Evolutionary conservation across 2,888 invertebrate species (phyloP), one percentile per base, ranked within the genome.

Genomic region (Prenolepis imparis): DNA sequence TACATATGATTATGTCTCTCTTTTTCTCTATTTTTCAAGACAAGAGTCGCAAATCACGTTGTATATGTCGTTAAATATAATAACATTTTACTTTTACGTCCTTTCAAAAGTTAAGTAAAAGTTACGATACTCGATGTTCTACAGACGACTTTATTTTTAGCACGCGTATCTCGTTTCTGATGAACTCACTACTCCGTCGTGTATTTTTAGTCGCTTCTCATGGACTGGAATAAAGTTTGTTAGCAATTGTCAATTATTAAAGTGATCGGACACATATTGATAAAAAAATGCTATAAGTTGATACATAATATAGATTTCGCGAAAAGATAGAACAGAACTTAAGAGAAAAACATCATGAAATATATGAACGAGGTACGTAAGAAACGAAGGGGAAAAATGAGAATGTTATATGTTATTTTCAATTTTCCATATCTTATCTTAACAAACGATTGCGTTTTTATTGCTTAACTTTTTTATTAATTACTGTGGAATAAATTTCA

Each of bases 71-170:
- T 2, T 32, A 73, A 39, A 24, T 15, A 18, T 24, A 21, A 36
- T 63, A 44, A 9, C 15, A 32, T 74, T 44, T 66, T 52, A 6
- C 8, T 66, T 66, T 48, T 18, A 75, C 1, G 48, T 36, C 36
- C 32, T 66, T 52, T 75, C 6, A 74, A 74, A 74, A 74, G 3
- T 64, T 1, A 32, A 61, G n/a, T 44, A 52, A 75, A 64, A 75
- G 18, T 75, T 64, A 21, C 48, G 24, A 48, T 32, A 55, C 12
- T 61, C 15, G n/a, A 61, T 61, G n/a, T n/a, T 1, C 3, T 12
- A 24, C 32, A 24, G n/a, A 41, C n/a, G 61, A 63, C 12, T 64
- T 64, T 66, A 21, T 75, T 64, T 75, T 52, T 75, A 75, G 24
- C 64, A 32, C 74, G 18, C 21, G 15, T 52, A 75, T 75, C 52